Evolutionary conservation across 2,888 invertebrate genomes (phyloP).

Genomic region (Dicranocentrus wangi): DNA sequence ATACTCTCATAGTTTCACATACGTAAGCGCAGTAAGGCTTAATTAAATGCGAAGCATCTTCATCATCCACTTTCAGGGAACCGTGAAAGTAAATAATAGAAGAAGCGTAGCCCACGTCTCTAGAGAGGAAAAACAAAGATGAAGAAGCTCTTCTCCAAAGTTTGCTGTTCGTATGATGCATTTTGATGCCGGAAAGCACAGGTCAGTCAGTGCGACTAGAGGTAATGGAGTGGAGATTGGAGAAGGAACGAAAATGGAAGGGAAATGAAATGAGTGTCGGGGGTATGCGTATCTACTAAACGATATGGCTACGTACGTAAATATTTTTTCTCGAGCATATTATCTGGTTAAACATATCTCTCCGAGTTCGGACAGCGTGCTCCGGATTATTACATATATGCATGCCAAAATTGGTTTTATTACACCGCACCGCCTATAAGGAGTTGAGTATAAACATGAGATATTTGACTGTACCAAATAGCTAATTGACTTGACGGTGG

Average conservation of each 20-base stretch:
- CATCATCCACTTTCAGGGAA: conserved; percentile 32
- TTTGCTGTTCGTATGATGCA: not conserved
- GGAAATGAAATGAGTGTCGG: conserved; percentile 44
- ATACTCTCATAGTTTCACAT: not conserved
- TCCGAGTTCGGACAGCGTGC: too few species aligned
- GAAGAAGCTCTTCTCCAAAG: not conserved
- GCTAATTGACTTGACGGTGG: too few species aligned
- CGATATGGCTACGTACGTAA: not conserved
- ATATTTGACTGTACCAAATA: not conserved
- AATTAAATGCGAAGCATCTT: conserved; percentile 53
- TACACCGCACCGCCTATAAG: not conserved
- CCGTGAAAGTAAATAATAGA: conserved; percentile 22
- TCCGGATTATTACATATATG: too few species aligned
- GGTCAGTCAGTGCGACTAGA: conserved; percentile 22
- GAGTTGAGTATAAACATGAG: not conserved
- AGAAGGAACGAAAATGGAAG: conserved; percentile 8
- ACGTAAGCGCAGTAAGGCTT: conserved; percentile 26
- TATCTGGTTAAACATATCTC: too few species aligned
- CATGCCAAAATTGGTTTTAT: too few species aligned
- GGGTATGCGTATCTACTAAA: not conserved
- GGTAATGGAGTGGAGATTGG: conserved; percentile 34
- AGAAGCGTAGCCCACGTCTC: not conserved
- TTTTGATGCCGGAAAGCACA: not conserved
- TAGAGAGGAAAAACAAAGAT: conserved; percentile 3
- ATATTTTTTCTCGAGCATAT: too few species aligned